phyloP scores from a whole-genome alignment of 2,113 vertebrate species.

The Abramis brama region DNA sequence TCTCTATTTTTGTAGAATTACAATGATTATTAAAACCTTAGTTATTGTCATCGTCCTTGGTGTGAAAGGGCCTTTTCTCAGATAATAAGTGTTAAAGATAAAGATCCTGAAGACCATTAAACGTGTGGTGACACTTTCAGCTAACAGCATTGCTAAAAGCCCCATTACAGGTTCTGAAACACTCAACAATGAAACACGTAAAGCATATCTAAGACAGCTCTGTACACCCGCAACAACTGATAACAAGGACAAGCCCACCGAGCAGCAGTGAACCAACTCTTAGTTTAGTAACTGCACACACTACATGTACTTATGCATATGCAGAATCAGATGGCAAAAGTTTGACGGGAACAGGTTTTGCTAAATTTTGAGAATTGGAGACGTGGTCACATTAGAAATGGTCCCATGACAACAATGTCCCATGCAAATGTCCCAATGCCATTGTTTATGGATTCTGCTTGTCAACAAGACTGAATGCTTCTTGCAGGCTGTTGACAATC shows the following conservation, averaged over 20 bases:
- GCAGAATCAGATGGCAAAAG: neutral
- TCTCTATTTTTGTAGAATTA: neutral
- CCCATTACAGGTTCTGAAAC: neutral
- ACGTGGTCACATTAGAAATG: neutral
- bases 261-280: neutral
- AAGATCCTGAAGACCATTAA: neutral
- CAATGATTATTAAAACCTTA: neutral
- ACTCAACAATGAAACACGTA: neutral
- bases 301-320: neutral
- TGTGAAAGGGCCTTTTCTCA: neutral
- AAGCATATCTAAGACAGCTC: conserved; percentile 20
- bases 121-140: neutral
- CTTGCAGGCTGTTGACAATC: conserved; percentile 7
- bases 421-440: neutral
- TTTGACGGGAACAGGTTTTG: neutral
- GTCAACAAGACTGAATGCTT: conserved; percentile 23
- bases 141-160: conserved; percentile 16
- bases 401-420: neutral
- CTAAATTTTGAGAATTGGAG: neutral
- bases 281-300: neutral
- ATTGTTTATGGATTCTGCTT: neutral
- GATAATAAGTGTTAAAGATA: neutral
- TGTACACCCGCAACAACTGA: neutral
- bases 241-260: neutral
- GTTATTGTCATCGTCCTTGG: neutral